phyloP scores from a whole-genome alignment of 2,888 invertebrate species.

The Deilephila elpenor region DNA sequence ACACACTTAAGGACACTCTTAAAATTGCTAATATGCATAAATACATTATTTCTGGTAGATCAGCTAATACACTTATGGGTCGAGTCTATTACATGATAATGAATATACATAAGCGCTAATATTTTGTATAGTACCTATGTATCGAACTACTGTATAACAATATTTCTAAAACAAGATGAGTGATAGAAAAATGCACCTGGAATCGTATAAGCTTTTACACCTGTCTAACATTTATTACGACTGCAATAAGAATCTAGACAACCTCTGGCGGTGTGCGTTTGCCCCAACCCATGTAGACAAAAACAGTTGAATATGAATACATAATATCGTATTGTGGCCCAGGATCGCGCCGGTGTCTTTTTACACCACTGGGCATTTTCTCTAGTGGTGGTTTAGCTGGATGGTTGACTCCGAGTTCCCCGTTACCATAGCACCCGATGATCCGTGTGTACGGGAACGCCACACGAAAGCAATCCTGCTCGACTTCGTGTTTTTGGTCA shows the following conservation, averaged over 20 bases:
- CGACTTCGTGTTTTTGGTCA: constrained; percentile 67
- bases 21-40: too few relatives aligned
- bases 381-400: constrained; percentile 50
- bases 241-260: neutral
- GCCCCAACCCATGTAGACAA: constrained; percentile 79
- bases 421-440: constrained; percentile 77
- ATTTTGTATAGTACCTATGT: neutral
- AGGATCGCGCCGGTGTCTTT: constrained; percentile 51
- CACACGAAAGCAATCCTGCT: constrained; percentile 68
- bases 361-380: constrained; percentile 39
- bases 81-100: neutral
- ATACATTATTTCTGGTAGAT: too few relatives aligned
- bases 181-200: constrained; percentile 6
- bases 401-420: constrained; percentile 72
- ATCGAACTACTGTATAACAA: neutral
- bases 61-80: neutral
- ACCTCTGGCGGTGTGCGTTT: constrained; percentile 49
- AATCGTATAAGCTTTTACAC: neutral
- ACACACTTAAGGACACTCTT: too few relatives aligned
- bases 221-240: neutral
- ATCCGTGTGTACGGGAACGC: constrained; percentile 71
- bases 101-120: neutral
- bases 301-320: constrained; percentile 76
- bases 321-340: constrained; percentile 62
- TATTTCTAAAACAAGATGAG: neutral